phyloP scores from a whole-genome alignment of 2,888 invertebrate genomes.

The Diloba caeruleocephala region DNA sequence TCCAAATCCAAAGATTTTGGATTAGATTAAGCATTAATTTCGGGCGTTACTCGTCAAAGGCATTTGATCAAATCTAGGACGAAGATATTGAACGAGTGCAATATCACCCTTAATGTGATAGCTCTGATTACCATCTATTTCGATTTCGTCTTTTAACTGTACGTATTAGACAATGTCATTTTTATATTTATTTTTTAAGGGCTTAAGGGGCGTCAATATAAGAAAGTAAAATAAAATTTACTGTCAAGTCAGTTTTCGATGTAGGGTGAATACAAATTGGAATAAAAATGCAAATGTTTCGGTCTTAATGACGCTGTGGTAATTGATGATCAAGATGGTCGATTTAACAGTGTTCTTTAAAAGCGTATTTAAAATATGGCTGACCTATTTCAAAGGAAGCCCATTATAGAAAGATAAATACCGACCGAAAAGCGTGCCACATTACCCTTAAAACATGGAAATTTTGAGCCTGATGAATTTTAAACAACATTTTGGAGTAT shows the following conservation, averaged over 20 bases:
- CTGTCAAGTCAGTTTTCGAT: constrained; percentile 21
- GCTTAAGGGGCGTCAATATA: too few relatives aligned
- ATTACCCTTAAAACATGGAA: constrained; percentile 58
- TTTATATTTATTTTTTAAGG: too few relatives aligned
- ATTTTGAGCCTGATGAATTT: constrained; percentile 65
- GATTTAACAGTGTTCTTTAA: constrained; percentile 29
- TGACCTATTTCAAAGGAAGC: constrained; percentile 40
- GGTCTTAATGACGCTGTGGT: constrained; percentile 33
- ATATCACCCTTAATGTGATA: too few relatives aligned
- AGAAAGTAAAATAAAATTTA: constrained; percentile 24
- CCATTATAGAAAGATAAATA: constrained; percentile 30
- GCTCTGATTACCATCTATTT: too few relatives aligned
- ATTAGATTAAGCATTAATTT: too few relatives aligned
- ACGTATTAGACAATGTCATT: too few relatives aligned
- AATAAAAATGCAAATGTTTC: constrained; percentile 29
- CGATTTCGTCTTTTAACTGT: too few relatives aligned
- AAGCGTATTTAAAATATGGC: constrained; percentile 28
- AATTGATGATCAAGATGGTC: constrained; percentile 32
- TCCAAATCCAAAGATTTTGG: too few relatives aligned
- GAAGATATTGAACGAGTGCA: too few relatives aligned
- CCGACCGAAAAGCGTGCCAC: constrained; percentile 13
- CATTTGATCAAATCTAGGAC: too few relatives aligned
- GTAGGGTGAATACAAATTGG: constrained; percentile 43
- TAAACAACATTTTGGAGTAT: constrained; percentile 62
- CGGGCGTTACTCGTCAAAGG: too few relatives aligned